These are phyloP conservation scores for Spinibarbus caldwelli DNA, from an alignment of 2,797 vertebrate genomes.

Conservation along the genomic window DNA sequence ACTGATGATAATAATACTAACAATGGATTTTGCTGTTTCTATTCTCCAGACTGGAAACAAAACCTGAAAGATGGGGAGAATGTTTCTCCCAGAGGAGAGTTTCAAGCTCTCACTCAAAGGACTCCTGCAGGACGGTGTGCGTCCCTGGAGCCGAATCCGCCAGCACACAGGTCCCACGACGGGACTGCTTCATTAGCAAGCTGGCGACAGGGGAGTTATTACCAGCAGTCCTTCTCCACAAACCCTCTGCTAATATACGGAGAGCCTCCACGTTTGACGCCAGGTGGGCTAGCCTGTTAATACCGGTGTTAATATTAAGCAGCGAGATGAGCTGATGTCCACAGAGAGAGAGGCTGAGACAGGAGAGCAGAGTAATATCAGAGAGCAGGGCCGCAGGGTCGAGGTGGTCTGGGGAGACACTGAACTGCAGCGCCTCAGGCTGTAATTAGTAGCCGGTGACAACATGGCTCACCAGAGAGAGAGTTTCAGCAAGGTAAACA, in stretches of 20 bases:
- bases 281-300: conserved; percentile 80
- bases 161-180: conserved; percentile 51
- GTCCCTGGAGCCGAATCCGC: conserved; percentile 23
- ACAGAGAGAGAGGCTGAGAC: conserved; percentile 46
- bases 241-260: conserved; percentile 73
- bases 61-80: background rate
- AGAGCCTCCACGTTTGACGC: conserved; percentile 77
- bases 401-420: conserved; percentile 47
- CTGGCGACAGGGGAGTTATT: conserved; percentile 69
- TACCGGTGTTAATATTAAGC: conserved; percentile 80
- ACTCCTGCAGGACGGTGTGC: background rate
- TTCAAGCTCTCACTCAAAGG: conserved; percentile 24
- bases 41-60: conserved; percentile 24
- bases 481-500: conserved; percentile 64
- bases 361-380: conserved; percentile 42
- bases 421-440: conserved; percentile 60
- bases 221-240: conserved; percentile 70
- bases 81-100: conserved; percentile 21
- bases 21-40: conserved; percentile 2
- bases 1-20: background rate
- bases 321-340: conserved; percentile 74
- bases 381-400: conserved; percentile 54
- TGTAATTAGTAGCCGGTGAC: conserved; percentile 83
- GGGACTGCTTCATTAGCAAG: conserved; percentile 65
- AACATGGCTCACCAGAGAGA: conserved; percentile 73